Evolutionary conservation across 2,888 invertebrate genomes (phyloP), one percentile per base, ranked within the genome.

Genomic region (Thelaira solivaga): DNA sequence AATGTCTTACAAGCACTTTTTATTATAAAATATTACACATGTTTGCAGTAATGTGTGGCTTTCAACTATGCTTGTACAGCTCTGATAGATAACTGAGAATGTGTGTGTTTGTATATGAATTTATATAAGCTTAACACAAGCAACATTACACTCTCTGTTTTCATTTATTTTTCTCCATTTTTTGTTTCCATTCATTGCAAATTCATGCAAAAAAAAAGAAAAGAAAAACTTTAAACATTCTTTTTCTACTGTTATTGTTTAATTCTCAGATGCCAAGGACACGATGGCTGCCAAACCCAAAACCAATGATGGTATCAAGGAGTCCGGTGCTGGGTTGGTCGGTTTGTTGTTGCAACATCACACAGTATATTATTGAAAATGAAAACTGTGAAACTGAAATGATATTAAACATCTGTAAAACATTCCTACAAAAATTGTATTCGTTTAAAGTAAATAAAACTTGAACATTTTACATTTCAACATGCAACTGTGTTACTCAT

Each of bases 221-320:
- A 31, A 16, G 7, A 11, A n/a, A 43, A 65, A 62, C 39, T 47
- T 36, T 31, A 57, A 65, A 76, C 16, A 57, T 16, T 36, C 24
- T 75, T 57, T n/a, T n/a, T n/a, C n/a, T n/a, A n/a, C n/a, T n/a
- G n/a, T n/a, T 57, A 29, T 57, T 69, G 49, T 29, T 41, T 43
- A 68, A 59, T 64, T 57, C 34, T 64, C 49, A 76, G 71, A 76
- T 71, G 76, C 71, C 76, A 76, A 76, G 76, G 76, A 43, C 76
- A 59, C 55, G 29, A 22, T 22, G 57, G 39, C 47, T 49, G 57
- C 34, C 62, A 39, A 45, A 36, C n/a, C 36, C 20, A 31, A 26
- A 55, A 59, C 41, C 41, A 55, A 69, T 34, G 20, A n/a, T n/a
- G n/a, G n/a, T 22, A 55, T 13, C 59, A n/a, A 36, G 67, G 39